Conservation (phyloP, 1,140 invertebrate species). For the Dreissena polymorpha region DNA sequence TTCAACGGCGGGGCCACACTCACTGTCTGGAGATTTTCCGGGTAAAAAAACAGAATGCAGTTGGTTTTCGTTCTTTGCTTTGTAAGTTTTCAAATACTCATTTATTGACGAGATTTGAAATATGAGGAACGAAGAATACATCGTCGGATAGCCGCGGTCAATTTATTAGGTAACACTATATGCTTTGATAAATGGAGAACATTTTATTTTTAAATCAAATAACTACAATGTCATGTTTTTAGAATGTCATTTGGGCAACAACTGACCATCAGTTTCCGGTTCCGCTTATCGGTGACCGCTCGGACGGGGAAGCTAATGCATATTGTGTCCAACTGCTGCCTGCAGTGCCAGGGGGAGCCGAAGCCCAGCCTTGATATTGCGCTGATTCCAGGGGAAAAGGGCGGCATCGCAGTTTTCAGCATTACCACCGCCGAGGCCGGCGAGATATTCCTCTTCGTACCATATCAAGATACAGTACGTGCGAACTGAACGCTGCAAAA, state of each 20-base stretch:
- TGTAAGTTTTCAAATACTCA: neutral
- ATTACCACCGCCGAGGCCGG: constrained; percentile 30
- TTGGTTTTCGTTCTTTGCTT: too few relatives aligned
- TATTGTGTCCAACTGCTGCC: constrained; percentile 49
- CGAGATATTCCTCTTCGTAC: constrained; percentile 42
- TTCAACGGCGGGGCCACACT: constrained; percentile 35
- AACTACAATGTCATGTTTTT: constrained; percentile 11
- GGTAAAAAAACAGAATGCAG: neutral
- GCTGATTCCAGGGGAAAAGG: constrained; percentile 18
- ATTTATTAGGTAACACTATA: too few relatives aligned
- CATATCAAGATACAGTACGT: constrained; percentile 50
- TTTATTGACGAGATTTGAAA: neutral
- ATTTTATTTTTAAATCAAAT: too few relatives aligned
- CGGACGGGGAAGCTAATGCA: constrained; percentile 41
- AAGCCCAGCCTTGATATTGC: constrained; percentile 50
- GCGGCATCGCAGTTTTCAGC: constrained; percentile 34
- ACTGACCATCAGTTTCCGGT: constrained; percentile 42
- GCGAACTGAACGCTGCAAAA: neutral
- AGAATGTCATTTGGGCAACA: constrained; percentile 48
- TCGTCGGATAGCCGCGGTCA: neutral
- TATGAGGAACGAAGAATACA: neutral
- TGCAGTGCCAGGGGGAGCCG: constrained; percentile 23
- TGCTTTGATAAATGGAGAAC: too few relatives aligned
- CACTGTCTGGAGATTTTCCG: constrained; percentile 51
- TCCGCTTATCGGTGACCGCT: constrained; percentile 26